Evolutionary conservation across 2,113 vertebrate species (phyloP), one percentile per base, ranked within the genome.

Genomic region (Etheostoma cragini): DNA sequence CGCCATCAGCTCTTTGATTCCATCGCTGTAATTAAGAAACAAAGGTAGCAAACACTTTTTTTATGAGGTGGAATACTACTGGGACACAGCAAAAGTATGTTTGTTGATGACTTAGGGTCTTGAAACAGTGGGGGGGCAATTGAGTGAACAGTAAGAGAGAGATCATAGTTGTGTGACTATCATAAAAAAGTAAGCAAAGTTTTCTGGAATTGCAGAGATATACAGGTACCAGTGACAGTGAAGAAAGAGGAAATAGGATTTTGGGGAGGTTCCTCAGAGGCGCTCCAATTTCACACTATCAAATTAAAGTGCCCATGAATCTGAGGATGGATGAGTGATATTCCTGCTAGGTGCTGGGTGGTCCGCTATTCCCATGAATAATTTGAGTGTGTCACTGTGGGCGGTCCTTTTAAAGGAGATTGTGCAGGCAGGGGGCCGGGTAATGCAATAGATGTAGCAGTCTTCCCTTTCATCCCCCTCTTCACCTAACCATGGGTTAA

Each of bases 291-390:
- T 91, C 90, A 91, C 89, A 87, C 90, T 75, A 87, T 93, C 88
- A 92, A 86, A 91, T 93, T 88, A 91, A 90, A 91, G 84, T 91
- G 88, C 84, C 90, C 66, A 67, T 89, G 87, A 88, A 82, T 87
- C 86, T 85, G 87, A 82, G 81, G 88, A 87, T 86, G 89, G 86
- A 91, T 90, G 86, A 93, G 90, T 89, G 89, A 90, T 88, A 89
- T 89, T 91, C 89, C 87, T 87, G 79, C 79, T 72, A 77, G 90
- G 83, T 91, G 90, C 76, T 70, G 82, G 89, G 87, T 92, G 89
- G 72, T 85, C 84, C 80, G 82, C 83, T 83, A 82, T 91, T 90
- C 85, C 90, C 91, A 93, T 94, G 93, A 94, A 94, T 93, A 94
- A 93, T 92, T 91, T 91, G 87, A 94, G 82, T 76, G 83, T 84